These are phyloP conservation scores for Drosophila repletoides DNA, from an alignment of 1,140 invertebrate species.

Conservation along the genomic window DNA sequence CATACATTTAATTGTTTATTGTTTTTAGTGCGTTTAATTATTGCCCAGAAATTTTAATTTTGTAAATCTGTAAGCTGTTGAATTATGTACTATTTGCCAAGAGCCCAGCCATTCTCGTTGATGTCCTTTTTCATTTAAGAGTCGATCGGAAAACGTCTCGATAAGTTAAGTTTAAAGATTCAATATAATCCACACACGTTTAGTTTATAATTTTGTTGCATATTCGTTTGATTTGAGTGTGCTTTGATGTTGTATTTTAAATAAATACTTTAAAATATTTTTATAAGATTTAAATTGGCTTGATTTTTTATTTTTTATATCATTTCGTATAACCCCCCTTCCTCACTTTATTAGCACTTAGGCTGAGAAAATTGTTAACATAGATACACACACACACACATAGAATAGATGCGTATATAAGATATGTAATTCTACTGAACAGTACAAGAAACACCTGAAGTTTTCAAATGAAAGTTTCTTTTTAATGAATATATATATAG, in stretches of 20 bases:
- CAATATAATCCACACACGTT: constrained; percentile 43
- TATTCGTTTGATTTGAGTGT: constrained; percentile 27
- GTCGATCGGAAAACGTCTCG: constrained; percentile 24
- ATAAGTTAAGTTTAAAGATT: constrained; percentile 28
- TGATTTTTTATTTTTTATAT: constrained; percentile 13
- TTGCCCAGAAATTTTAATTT: constrained; percentile 42
- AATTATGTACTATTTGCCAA: constrained; percentile 58
- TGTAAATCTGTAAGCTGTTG: constrained; percentile 46
- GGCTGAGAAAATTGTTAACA: constrained; percentile 25
- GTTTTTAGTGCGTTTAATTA: constrained; percentile 19
- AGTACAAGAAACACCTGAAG: constrained; percentile 82
- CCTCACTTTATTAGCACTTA: constrained; percentile 7
- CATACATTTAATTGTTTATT: constrained; percentile 19
- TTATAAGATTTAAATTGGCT: constrained; percentile 37
- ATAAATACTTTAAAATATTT: constrained; percentile 56
- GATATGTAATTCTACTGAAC: constrained; percentile 73
- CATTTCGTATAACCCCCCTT: neutral
- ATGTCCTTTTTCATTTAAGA: constrained; percentile 44
- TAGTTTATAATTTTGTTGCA: constrained; percentile 41
- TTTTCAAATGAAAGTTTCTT: constrained; percentile 82
- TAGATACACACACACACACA: constrained; percentile 9
- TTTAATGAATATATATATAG: constrained; percentile 67
- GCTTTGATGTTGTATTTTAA: constrained; percentile 66
- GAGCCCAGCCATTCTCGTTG: constrained; percentile 35
- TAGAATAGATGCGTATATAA: constrained; percentile 6